A percentile compares a stretch with the other conserved stretches of the same genome.
phyloP scores from a whole-genome alignment of 1,140 invertebrate genomes.

The Diploscapter pachys region DNA sequence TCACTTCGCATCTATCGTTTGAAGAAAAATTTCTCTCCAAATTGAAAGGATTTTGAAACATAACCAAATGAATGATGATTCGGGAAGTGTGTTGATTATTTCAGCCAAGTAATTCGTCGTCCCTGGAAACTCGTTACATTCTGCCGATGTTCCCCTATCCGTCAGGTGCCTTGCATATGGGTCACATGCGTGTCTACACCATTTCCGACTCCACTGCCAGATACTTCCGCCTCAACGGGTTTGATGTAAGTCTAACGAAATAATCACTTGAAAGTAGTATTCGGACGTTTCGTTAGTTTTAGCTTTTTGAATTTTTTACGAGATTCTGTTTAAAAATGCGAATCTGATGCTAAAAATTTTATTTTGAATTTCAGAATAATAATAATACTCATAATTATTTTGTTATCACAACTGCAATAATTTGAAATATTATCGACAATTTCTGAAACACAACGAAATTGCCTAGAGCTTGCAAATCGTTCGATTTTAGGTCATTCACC shows the following conservation, averaged over 20 bases:
- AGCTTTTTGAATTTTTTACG: too few species aligned
- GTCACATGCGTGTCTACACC: constrained; percentile 93
- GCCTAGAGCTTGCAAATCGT: neutral
- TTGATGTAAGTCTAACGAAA: constrained; percentile 15
- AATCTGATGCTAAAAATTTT: neutral
- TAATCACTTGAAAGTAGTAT: too few species aligned
- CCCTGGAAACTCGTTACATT: constrained; percentile 34
- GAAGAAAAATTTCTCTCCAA: too few species aligned
- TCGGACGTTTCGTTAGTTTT: too few species aligned
- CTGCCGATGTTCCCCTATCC: constrained; percentile 96
- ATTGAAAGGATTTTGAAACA: too few species aligned
- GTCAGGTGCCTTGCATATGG: constrained; percentile 92
- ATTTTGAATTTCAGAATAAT: too few species aligned
- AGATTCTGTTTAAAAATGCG: too few species aligned
- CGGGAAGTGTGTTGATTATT: too few species aligned
- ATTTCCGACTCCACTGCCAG: constrained; percentile 87
- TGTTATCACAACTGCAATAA: neutral
- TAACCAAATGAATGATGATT: too few species aligned
- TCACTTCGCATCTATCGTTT: too few species aligned
- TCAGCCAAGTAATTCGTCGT: too few species aligned
- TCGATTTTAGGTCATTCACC: constrained; percentile 72
- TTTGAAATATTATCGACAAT: neutral
- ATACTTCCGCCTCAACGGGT: constrained; percentile 67
- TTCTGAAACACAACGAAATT: neutral
- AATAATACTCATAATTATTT: too few species aligned